Conservation (phyloP, 2,888 invertebrate genomes). For the Laothoe populi region DNA sequence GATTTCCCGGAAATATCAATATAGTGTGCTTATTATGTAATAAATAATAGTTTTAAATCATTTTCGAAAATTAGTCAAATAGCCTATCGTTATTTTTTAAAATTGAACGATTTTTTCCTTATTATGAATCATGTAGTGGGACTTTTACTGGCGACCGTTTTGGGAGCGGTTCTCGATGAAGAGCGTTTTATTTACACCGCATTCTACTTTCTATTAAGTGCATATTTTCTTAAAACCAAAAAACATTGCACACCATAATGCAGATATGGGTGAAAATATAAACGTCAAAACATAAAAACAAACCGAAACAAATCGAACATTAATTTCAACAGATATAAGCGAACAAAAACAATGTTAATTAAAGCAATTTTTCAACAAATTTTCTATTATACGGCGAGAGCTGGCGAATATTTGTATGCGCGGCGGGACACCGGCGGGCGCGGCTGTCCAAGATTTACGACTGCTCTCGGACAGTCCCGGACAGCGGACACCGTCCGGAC, state of each 20-base stretch:
- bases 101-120: no score
- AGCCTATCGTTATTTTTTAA: no score
- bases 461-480: conserved; percentile 47
- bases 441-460: conserved; percentile 70
- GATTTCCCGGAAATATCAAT: no score
- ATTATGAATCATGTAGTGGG: no score
- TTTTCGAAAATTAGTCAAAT: no score
- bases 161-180: no score
- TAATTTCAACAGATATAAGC: conserved; percentile 23
- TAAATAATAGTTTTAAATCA: no score
- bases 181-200: no score
- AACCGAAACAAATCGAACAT: conserved; percentile 17
- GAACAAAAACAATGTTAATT: conserved; percentile 19
- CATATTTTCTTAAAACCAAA: no score
- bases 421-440: conserved; percentile 58
- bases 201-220: no score
- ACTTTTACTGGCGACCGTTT: no score
- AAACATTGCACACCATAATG: not conserved
- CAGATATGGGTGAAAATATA: not conserved
- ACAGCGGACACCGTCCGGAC: conserved; percentile 62
- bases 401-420: conserved; percentile 63
- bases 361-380: conserved; percentile 49
- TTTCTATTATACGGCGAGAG: conserved; percentile 55
- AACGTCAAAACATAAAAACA: conserved; percentile 3
- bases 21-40: no score